Conservation (phyloP, 2,888 invertebrate species). For the Netelia fuscicornis region DNA sequence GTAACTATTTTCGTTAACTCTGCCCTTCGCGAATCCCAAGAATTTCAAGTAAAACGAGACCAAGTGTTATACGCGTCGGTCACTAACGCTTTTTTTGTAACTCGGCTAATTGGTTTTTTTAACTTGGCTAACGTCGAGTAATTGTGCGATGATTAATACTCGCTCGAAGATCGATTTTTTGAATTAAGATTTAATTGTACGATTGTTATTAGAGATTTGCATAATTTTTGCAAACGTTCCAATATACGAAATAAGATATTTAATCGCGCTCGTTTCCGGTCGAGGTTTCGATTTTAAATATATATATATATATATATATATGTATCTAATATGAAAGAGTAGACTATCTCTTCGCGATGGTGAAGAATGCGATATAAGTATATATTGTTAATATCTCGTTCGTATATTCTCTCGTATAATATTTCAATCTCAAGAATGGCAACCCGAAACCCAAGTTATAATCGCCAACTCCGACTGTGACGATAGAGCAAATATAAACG, state of each 20-base stretch:
- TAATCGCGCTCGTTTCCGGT: not conserved
- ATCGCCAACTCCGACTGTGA: not conserved
- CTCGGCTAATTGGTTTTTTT: constrained; percentile 32
- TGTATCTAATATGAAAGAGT: not conserved
- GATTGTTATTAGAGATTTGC: no score
- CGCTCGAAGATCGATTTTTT: no score
- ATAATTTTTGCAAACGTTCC: no score
- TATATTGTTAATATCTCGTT: constrained; percentile 43
- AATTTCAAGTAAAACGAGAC: constrained; percentile 50
- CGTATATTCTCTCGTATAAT: constrained; percentile 21
- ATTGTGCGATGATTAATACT: not conserved
- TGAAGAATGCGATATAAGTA: constrained; percentile 39
- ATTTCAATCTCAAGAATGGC: constrained; percentile 47
- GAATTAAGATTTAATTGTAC: not conserved
- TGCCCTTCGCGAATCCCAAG: constrained; percentile 18
- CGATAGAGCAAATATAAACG: constrained; percentile 8
- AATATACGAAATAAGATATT: constrained; percentile 23
- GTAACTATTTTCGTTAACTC: constrained; percentile 42
- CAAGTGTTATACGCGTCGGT: not conserved
- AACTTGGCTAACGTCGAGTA: constrained; percentile 15
- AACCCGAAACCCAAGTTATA: constrained; percentile 13
- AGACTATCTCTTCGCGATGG: not conserved
- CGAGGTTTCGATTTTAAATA: not conserved
- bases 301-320: not conserved
- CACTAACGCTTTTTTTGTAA: constrained; percentile 27